A percentile compares a stretch with the other conserved stretches of the same genome.
Conservation (phyloP, 2,113 vertebrate species). For the Pachycephala philippinensis region DNA sequence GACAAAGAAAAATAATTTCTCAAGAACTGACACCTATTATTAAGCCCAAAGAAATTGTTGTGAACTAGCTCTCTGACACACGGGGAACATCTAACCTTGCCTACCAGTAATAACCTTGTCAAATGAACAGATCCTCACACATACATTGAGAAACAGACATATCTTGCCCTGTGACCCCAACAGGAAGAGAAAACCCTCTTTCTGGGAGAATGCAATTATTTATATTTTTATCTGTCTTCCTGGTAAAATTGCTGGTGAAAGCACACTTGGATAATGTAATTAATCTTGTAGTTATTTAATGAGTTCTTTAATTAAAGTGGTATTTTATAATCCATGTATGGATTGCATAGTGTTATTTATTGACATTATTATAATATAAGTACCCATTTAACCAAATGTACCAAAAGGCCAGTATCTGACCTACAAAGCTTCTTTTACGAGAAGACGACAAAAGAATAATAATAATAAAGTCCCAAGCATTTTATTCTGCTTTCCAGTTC, state of each 20-base stretch:
- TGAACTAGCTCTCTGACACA: neutral
- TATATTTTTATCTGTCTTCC: neutral
- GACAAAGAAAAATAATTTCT: neutral
- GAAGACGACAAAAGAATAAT: neutral
- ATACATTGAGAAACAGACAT: neutral
- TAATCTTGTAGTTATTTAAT: neutral
- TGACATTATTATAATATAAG: neutral
- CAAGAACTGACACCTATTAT: neutral
- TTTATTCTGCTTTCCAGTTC: neutral
- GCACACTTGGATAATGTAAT: neutral
- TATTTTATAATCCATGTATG: neutral
- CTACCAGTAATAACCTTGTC: neutral
- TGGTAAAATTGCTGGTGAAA: neutral
- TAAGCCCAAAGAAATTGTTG: neutral
- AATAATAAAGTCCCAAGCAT: neutral
- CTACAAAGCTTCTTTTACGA: neutral
- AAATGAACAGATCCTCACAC: neutral
- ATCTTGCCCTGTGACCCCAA: neutral
- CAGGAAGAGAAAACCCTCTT: neutral
- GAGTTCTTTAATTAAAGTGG: neutral
- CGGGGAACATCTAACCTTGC: neutral
- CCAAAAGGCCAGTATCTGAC: neutral
- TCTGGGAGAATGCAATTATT: neutral
- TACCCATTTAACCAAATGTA: neutral
- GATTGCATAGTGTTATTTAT: neutral